phyloP scores from a whole-genome alignment of 2,797 vertebrate species.

The Hyperoplus immaculatus region DNA sequence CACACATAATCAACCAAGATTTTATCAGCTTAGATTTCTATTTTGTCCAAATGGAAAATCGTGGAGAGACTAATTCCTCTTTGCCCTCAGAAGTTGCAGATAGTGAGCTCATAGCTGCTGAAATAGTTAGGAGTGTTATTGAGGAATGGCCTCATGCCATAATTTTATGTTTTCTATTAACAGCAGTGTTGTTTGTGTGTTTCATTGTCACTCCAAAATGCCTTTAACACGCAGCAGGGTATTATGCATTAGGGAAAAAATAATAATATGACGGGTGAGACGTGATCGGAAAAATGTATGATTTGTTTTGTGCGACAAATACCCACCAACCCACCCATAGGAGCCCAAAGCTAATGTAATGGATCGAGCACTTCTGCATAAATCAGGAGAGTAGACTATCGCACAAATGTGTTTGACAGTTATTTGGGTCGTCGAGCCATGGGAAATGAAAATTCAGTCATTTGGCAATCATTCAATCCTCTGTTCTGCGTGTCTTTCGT shows the following conservation, averaged over 20 bases:
- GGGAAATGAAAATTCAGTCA: too few species aligned
- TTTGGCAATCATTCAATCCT: too few species aligned
- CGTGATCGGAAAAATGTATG: not conserved
- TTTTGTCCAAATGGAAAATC: conserved; percentile 19
- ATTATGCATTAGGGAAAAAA: not conserved
- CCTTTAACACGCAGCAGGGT: not conserved
- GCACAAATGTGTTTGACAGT: too few species aligned
- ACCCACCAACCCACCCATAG: not conserved
- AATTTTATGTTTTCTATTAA: not conserved
- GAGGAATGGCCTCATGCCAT: not conserved
- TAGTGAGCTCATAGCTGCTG: not conserved
- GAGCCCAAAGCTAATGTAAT: not conserved
- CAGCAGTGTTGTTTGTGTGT: conserved; percentile 7
- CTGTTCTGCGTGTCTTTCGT: too few species aligned
- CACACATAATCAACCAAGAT: not conserved
- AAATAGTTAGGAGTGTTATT: not conserved
- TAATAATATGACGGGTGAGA: not conserved
- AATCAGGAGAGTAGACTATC: too few species aligned
- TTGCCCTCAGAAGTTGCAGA: not conserved
- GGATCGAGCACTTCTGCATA: too few species aligned
- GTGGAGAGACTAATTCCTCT: not conserved
- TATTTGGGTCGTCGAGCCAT: too few species aligned
- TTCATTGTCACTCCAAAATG: not conserved
- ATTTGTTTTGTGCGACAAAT: conserved; percentile 11
- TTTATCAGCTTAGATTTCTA: conserved; percentile 46